Conservation (phyloP, 2,113 vertebrate species). For the Hypocryptadius cinnamomeus region DNA sequence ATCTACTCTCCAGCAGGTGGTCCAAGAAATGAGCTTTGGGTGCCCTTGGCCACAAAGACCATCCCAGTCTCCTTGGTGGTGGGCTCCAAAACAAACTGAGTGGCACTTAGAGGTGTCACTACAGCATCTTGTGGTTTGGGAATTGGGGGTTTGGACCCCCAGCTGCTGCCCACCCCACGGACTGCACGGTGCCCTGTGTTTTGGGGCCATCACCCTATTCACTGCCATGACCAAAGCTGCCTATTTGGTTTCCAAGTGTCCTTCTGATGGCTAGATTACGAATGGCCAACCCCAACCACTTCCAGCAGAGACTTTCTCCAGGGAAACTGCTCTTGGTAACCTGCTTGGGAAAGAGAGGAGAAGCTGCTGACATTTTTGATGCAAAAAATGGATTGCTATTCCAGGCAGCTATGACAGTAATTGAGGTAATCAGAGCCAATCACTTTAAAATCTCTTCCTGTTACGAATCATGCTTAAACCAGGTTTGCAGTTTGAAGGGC, state of each 20-base stretch:
- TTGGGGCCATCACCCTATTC: neutral
- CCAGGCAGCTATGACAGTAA: neutral
- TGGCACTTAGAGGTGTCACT: neutral
- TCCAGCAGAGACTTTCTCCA: fast-evolving
- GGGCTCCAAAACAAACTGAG: neutral
- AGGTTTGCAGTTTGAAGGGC: neutral
- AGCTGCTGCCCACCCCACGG: neutral
- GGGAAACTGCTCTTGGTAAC: neutral
- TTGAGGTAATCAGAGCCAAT: neutral
- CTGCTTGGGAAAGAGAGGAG: neutral
- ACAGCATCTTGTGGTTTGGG: neutral
- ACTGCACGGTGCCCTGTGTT: neutral
- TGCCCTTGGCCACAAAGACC: fast-evolving
- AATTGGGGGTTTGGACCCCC: neutral
- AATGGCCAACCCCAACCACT: neutral
- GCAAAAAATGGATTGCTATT: neutral
- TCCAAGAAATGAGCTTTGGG: fast-evolving
- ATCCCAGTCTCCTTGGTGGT: neutral
- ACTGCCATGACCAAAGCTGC: neutral
- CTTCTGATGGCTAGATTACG: neutral
- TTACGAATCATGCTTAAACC: neutral
- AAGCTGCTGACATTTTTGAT: neutral
- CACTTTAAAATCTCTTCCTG: neutral
- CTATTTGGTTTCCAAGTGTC: neutral
- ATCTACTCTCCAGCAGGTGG: neutral